Percentiles rank a stretch among this genome's conserved stretches.
These are phyloP conservation scores for Cheirogaleus medius DNA, from an alignment of 2,113 vertebrate species.

Conservation along the genomic window DNA sequence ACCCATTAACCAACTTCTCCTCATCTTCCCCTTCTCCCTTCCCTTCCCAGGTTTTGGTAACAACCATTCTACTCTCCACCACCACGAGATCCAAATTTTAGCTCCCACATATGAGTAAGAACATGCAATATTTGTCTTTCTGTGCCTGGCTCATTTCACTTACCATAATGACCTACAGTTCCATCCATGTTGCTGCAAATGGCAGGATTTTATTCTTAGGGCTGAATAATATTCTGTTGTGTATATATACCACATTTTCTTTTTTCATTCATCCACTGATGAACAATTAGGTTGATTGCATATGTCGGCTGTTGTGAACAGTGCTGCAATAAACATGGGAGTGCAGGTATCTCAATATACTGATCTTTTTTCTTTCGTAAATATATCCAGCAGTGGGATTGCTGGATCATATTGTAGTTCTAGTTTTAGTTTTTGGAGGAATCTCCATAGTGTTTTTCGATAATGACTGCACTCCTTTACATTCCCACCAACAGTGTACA, in stretches of 20 bases:
- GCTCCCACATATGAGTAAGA: neutral
- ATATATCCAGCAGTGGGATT: neutral
- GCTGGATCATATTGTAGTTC: neutral
- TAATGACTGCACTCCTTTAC: neutral
- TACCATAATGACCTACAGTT: neutral
- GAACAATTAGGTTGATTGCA: neutral
- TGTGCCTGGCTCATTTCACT: neutral
- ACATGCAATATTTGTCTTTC: neutral
- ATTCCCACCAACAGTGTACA: neutral
- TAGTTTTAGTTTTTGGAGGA: neutral
- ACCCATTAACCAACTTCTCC: neutral
- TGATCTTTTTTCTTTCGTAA: neutral
- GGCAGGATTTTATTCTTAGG: neutral
- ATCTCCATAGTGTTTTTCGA: neutral
- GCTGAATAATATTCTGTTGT: neutral
- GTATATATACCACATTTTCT: neutral
- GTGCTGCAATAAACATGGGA: neutral
- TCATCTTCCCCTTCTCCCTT: neutral
- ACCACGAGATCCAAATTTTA: neutral
- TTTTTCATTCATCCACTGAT: neutral
- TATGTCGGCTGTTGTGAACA: neutral
- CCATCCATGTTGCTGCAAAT: neutral
- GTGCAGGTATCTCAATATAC: neutral
- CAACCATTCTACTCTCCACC: neutral
- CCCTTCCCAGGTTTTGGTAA: neutral